These are phyloP conservation scores for Charaxes varanes DNA, from an alignment of 1,140 invertebrate genomes.

Conservation along the genomic window DNA sequence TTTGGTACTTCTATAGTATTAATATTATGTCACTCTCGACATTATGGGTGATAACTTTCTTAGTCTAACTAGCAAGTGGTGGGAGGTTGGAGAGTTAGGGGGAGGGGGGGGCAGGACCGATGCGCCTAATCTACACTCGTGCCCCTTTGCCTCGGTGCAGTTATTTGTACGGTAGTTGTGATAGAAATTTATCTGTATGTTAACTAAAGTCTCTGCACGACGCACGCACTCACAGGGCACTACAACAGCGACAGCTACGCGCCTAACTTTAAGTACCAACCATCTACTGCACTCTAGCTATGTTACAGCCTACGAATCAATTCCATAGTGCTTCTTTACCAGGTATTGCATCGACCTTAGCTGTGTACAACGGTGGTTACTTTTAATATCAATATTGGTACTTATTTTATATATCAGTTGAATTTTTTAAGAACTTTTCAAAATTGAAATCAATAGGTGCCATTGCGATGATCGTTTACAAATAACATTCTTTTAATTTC, in stretches of 20 bases:
- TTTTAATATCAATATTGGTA: too few species aligned
- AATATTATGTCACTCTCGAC: conserved; percentile 41
- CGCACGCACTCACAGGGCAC: conserved; percentile 14
- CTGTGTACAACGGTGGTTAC: conserved; percentile 29
- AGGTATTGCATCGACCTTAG: conserved; percentile 26
- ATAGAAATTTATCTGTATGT: conserved; percentile 7
- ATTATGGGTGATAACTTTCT: conserved; percentile 36
- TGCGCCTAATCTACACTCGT: conserved; percentile 36
- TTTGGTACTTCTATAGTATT: conserved; percentile 70
- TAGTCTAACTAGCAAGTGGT: conserved; percentile 57
- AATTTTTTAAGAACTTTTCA: too few species aligned
- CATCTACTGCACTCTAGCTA: conserved; percentile 51
- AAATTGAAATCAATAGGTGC: too few species aligned
- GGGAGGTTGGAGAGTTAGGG: conserved; percentile 43
- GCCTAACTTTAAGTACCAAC: conserved; percentile 55
- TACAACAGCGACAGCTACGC: conserved; percentile 35
- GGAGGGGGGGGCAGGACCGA: conserved; percentile 34
- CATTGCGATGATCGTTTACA: too few species aligned
- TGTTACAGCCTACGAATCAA: conserved; percentile 60
- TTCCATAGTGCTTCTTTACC: conserved; percentile 57
- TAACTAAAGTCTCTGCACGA: conserved; percentile 17
- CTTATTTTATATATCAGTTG: too few species aligned
- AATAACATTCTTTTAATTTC: too few species aligned
- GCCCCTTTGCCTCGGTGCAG: conserved; percentile 25
- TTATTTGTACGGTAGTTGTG: conserved; percentile 13